These are phyloP conservation scores for Danio tinwini DNA, from an alignment of 2,797 vertebrate genomes.

Conservation along the genomic window DNA sequence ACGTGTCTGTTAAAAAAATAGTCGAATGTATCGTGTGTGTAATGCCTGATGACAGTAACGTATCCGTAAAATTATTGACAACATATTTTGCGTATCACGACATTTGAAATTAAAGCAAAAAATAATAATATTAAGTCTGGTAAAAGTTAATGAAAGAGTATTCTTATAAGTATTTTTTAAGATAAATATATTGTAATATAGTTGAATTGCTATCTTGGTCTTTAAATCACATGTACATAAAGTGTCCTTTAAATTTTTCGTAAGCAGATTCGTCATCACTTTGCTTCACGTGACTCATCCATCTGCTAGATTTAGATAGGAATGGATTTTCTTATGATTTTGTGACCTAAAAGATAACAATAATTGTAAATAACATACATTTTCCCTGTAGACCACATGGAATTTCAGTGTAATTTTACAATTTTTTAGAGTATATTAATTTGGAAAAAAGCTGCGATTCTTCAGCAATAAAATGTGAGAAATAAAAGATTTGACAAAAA, in stretches of 20 bases:
- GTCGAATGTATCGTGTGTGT: background rate
- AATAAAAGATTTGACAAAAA: too few species aligned
- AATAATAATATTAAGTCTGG: background rate
- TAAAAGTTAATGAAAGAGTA: background rate
- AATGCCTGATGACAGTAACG: background rate
- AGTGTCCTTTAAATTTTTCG: background rate
- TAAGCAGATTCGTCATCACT: conserved; percentile 21
- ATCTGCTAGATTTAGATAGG: background rate
- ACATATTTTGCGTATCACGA: background rate
- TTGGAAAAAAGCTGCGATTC: too few species aligned
- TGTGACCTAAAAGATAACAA: too few species aligned
- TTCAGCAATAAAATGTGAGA: too few species aligned
- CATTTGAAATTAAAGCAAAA: background rate
- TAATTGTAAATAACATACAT: too few species aligned
- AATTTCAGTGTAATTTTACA: too few species aligned
- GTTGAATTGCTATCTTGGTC: background rate
- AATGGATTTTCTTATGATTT: too few species aligned
- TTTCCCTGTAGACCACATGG: too few species aligned
- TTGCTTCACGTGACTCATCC: background rate
- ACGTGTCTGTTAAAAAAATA: background rate
- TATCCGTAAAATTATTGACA: background rate
- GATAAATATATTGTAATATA: background rate
- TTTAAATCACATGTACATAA: background rate
- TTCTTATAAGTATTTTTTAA: background rate
- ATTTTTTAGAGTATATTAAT: too few species aligned